Evolutionary conservation across 2,888 invertebrate genomes (phyloP).

Genomic region (Meganola albula): DNA sequence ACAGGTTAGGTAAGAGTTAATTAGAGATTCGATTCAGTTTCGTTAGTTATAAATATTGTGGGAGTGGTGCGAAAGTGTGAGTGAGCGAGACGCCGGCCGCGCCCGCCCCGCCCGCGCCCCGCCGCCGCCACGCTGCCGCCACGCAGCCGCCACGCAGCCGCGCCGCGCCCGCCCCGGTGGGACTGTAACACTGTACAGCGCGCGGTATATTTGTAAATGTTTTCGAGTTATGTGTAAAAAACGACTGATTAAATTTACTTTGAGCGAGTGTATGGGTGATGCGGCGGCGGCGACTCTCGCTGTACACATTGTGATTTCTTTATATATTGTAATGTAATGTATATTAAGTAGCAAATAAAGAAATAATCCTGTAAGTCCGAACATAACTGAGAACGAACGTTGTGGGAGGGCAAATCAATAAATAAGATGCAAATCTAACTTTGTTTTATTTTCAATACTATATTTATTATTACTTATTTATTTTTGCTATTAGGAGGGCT

Average conservation of each 20-base stretch:
- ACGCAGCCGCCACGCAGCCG: conserved; percentile 2
- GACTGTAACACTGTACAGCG: conserved; percentile 9
- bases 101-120: conserved; percentile 17
- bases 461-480: no score
- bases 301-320: conserved; percentile 73
- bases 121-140: conserved; percentile 20
- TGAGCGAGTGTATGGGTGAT: conserved; percentile 36
- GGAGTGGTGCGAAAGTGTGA: conserved; percentile 14
- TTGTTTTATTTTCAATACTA: conserved; percentile 63
- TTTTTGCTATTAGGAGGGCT: no score
- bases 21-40: conserved; percentile 64
- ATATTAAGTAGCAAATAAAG: conserved; percentile 74
- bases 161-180: conserved; percentile 16
- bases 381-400: conserved; percentile 61
- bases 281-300: conserved; percentile 44
- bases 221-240: conserved; percentile 59
- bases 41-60: conserved; percentile 45
- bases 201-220: conserved; percentile 41
- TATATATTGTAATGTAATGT: conserved; percentile 72
- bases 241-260: conserved; percentile 69
- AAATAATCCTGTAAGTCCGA: conserved; percentile 73
- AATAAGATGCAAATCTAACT: conserved; percentile 70
- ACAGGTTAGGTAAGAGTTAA: conserved; percentile 64
- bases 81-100: conserved; percentile 9
- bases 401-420: conserved; percentile 74